Evolutionary conservation across 2,113 vertebrate genomes (phyloP), one percentile per base, ranked within the genome.

Genomic region (Ageneiosus marmoratus): DNA sequence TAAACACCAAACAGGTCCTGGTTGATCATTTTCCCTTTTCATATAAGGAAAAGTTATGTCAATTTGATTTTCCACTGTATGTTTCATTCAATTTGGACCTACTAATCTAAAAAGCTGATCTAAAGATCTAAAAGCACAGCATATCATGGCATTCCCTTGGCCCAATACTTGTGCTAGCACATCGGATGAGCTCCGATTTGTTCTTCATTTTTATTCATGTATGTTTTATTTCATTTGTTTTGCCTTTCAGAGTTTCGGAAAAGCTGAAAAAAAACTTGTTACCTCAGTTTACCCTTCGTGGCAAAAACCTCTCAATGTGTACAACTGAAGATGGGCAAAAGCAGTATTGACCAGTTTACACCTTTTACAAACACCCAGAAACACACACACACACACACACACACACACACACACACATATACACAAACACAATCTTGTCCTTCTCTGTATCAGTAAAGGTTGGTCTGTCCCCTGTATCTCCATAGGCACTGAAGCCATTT

Each of bases 231-330:
- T 92, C 90, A 91, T 92, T 92, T 92, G 90, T 92, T 93, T 92
- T 92, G 91, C 90, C 90, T 91, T 91, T 92, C 89, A 85, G 84
- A 72, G 29, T 83, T 27, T 48, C 67, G 44, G 37, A 41, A 77
- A 51, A 63, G 32, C 70, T 34, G 27, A 84, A 78, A 77, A n/a
- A 65, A 51, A 83, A 83, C 79, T 83, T 70, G 86, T 89, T 91
- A 92, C 92, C 92, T 92, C 91, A 92, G 90, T 77, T 91, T 91
- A 92, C 89, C 90, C 89, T 92, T 91, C 32, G 89, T 92, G 89
- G 90, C 91, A 91, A 90, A 93, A 93, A 93, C 92, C 90, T 84
- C 92, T 91, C 91, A 89, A 89, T 91, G 93, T 92, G 92, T 89
- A 90, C 91, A 87, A 79, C n/a, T 83, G 77, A 87, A 82, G 78